These are phyloP conservation scores for Chloroceryle inda DNA, from an alignment of 2,797 vertebrate species.

Conservation along the genomic window DNA sequence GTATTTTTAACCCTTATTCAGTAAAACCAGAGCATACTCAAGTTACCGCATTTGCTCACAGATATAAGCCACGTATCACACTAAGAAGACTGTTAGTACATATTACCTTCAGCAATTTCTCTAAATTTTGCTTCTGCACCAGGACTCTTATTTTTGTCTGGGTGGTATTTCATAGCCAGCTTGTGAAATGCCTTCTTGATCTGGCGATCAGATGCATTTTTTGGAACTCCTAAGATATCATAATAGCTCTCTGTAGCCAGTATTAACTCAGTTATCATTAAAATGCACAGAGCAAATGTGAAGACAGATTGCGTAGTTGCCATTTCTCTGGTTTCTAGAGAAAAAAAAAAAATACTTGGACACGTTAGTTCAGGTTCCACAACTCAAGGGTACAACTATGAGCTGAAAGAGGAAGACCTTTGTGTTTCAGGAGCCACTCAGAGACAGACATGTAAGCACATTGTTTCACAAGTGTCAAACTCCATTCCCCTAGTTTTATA, in stretches of 20 bases:
- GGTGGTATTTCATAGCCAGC: constrained; percentile 95
- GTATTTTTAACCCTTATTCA: neutral
- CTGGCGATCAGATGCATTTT: constrained; percentile 92
- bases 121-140: constrained; percentile 94
- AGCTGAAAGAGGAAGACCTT: neutral
- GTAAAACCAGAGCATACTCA: neutral
- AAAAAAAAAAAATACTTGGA: constrained; percentile 23
- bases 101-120: constrained; percentile 94
- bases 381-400: neutral
- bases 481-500: neutral
- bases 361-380: neutral
- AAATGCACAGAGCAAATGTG: constrained; percentile 89
- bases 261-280: constrained; percentile 96
- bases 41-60: neutral
- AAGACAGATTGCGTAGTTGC: constrained; percentile 89
- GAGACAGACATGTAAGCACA: neutral
- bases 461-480: rapidly evolving
- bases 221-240: constrained; percentile 92
- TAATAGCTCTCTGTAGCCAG: constrained; percentile 94
- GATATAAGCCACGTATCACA: neutral
- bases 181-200: constrained; percentile 98
- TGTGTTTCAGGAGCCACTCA: neutral
- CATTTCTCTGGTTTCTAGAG: constrained; percentile 83
- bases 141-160: constrained; percentile 95
- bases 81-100: neutral